These are phyloP conservation scores for Hozukius guyotensis DNA, from an alignment of 2,797 vertebrate genomes.

Conservation along the genomic window DNA sequence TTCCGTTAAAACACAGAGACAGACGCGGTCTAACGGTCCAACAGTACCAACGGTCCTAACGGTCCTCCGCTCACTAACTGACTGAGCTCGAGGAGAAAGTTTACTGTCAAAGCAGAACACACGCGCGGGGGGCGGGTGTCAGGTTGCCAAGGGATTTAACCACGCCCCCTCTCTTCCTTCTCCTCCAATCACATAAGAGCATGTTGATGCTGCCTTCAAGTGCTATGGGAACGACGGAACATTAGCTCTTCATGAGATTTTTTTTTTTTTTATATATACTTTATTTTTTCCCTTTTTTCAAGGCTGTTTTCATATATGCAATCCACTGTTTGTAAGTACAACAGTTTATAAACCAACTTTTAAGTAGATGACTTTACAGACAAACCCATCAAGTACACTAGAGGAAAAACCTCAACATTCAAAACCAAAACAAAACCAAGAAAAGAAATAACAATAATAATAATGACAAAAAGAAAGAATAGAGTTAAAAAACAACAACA, in stretches of 20 bases:
- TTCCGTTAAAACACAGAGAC: not conserved
- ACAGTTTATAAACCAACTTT: no score
- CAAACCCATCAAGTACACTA: no score
- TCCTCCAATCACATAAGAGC: slow-evolving; percentile 5
- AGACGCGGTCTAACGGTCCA: accelerated
- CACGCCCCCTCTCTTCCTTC: not conserved
- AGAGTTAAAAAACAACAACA: no score
- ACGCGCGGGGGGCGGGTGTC: slow-evolving; percentile 13
- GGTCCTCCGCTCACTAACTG: not conserved
- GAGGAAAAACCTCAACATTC: no score
- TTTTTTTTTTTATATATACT: no score
- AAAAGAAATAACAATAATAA: no score
- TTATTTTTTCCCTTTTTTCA: no score
- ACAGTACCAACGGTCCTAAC: accelerated
- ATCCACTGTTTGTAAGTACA: no score
- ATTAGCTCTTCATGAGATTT: accelerated
- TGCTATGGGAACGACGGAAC: not conserved
- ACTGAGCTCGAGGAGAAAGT: not conserved
- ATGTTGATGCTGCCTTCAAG: not conserved
- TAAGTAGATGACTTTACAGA: no score
- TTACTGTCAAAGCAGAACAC: not conserved
- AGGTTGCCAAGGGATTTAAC: accelerated
- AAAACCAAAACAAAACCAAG: no score
- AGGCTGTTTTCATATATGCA: no score
- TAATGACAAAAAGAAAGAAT: no score